A percentile compares a stretch with the other conserved stretches of the same genome.
Conservation (phyloP, 1,140 invertebrate species). For the Lasioglossum albipes region DNA sequence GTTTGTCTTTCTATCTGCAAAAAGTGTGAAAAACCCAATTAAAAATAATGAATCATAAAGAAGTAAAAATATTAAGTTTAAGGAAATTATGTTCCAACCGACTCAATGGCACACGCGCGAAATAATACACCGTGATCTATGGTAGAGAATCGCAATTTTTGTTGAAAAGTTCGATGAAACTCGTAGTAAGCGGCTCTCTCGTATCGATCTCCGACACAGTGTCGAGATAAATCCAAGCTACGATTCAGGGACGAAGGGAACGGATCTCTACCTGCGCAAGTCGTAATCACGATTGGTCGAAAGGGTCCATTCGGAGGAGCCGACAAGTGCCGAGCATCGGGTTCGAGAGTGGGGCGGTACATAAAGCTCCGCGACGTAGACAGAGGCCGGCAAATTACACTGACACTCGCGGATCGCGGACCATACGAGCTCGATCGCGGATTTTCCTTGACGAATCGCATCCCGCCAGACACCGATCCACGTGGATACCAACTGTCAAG, state of each 20-base stretch:
- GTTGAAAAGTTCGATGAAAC: neutral
- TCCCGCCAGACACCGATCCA: slow-evolving; percentile 29
- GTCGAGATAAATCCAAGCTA: slow-evolving; percentile 18
- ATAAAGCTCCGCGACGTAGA: slow-evolving; percentile 39
- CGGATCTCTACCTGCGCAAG: slow-evolving; percentile 46
- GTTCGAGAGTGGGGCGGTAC: slow-evolving; percentile 45
- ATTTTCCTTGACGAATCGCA: neutral
- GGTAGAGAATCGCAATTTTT: neutral
- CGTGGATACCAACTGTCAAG: slow-evolving; percentile 51
- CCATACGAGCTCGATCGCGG: slow-evolving; percentile 5
- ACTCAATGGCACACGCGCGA: no score
- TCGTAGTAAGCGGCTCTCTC: neutral
- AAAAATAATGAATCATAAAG: neutral
- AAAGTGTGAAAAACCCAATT: neutral
- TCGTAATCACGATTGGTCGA: slow-evolving; percentile 42
- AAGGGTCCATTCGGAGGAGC: slow-evolving; percentile 10
- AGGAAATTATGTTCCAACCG: no score
- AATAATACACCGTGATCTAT: no score
- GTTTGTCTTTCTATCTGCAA: neutral
- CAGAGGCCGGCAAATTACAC: slow-evolving; percentile 24
- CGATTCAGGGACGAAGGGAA: slow-evolving; percentile 15
- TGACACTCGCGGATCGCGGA: slow-evolving; percentile 25
- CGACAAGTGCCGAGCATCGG: slow-evolving; percentile 1
- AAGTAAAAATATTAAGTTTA: neutral
- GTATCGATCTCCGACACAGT: slow-evolving; percentile 36